A percentile compares a stretch with the other conserved stretches of the same genome.
phyloP scores from a whole-genome alignment of 2,888 invertebrate species.

The Drosophila anomelani region DNA sequence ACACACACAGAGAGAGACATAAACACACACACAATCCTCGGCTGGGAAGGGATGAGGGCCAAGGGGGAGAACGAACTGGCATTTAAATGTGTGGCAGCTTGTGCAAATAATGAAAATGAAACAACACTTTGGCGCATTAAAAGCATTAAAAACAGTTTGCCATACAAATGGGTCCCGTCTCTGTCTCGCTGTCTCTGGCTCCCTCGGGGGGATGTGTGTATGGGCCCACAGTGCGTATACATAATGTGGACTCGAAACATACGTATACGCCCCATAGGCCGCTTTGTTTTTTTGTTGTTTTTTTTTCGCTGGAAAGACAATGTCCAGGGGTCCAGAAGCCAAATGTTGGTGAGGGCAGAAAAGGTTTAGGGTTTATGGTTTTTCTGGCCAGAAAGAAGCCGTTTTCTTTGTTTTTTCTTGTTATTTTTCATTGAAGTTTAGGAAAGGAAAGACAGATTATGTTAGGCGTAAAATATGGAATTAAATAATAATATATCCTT shows the following conservation, averaged over 20 bases:
- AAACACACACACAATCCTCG: neutral
- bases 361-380: slow-evolving; percentile 1
- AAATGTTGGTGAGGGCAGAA: slow-evolving; percentile 6
- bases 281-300: slow-evolving; percentile 5
- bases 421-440: neutral
- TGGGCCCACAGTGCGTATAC: slow-evolving; percentile 61
- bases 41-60: neutral
- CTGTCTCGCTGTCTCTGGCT: neutral
- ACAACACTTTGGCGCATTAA: slow-evolving; percentile 80
- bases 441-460: neutral
- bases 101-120: slow-evolving; percentile 81
- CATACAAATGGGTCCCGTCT: slow-evolving; percentile 63
- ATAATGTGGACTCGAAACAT: slow-evolving; percentile 58
- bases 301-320: slow-evolving; percentile 5
- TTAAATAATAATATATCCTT: neutral
- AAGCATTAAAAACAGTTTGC: slow-evolving; percentile 80
- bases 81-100: slow-evolving; percentile 78
- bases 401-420: neutral
- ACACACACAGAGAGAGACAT: neutral
- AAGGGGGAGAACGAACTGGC: slow-evolving; percentile 46
- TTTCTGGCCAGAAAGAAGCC: neutral
- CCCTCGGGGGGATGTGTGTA: neutral
- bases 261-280: slow-evolving; percentile 68
- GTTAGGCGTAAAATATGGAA: slow-evolving; percentile 3
- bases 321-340: slow-evolving; percentile 26